Evolutionary conservation across 2,113 vertebrate genomes (phyloP).

Genomic region (Antechinus stuartii): DNA sequence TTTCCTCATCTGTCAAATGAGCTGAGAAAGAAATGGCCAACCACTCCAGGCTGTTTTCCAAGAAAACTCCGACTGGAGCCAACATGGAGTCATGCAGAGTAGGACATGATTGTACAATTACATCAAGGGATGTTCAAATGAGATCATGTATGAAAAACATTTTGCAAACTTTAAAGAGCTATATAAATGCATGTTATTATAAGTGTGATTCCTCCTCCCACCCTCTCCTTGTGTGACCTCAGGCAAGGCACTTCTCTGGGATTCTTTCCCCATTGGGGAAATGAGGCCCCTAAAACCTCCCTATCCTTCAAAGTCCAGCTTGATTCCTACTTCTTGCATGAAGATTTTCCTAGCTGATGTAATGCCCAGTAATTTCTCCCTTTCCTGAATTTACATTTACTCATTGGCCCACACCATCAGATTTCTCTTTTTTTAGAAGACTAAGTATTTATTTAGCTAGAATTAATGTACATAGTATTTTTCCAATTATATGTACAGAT

Average conservation of each 20-base stretch:
- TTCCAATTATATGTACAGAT: no score
- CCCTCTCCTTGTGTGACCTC: not conserved
- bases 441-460: no score
- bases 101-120: not conserved
- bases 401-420: not conserved
- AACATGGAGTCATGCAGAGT: not conserved
- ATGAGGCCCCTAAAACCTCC: not conserved
- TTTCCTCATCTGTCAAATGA: not conserved
- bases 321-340: not conserved
- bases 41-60: not conserved
- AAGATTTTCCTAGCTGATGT: not conserved
- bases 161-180: not conserved
- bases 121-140: not conserved
- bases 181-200: not conserved
- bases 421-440: not conserved
- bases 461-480: no score
- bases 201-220: not conserved
- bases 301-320: not conserved
- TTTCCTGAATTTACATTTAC: not conserved
- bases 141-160: not conserved
- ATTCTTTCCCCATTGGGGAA: not conserved
- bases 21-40: not conserved
- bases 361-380: not conserved
- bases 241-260: not conserved
- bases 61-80: not conserved